These are phyloP conservation scores for Acanthurus tractus DNA, from an alignment of 2,797 vertebrate species.

Conservation along the genomic window DNA sequence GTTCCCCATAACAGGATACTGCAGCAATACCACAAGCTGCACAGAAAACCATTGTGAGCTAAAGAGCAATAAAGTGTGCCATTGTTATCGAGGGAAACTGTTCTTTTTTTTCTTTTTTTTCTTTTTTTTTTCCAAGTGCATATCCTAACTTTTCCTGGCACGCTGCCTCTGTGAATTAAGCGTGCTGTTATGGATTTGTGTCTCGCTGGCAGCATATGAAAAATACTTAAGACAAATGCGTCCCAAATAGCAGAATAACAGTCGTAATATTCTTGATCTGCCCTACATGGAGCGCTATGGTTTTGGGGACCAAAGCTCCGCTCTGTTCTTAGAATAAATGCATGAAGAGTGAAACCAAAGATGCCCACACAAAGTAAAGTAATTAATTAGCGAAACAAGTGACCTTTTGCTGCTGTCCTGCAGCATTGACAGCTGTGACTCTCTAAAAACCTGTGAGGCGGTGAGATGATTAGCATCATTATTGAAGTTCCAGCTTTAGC, in stretches of 20 bases:
- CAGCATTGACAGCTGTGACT: slow-evolving; percentile 52
- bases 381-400: slow-evolving; percentile 77
- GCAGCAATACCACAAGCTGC: slow-evolving; percentile 78
- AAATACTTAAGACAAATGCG: slow-evolving; percentile 56
- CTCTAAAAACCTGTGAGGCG: slow-evolving; percentile 62
- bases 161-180: slow-evolving; percentile 69
- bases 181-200: slow-evolving; percentile 61
- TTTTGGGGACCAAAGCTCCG: slow-evolving; percentile 47
- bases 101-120: slow-evolving; percentile 33
- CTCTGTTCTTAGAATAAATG: slow-evolving; percentile 44
- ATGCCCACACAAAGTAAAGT: slow-evolving; percentile 70
- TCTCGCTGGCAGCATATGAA: slow-evolving; percentile 64
- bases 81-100: slow-evolving; percentile 81
- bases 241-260: slow-evolving; percentile 42
- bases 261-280: slow-evolving; percentile 46
- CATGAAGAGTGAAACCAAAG: slow-evolving; percentile 49
- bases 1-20: slow-evolving; percentile 85
- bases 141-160: slow-evolving; percentile 80
- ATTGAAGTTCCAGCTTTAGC: slow-evolving; percentile 66
- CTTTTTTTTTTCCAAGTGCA: slow-evolving; percentile 41
- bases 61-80: slow-evolving; percentile 81
- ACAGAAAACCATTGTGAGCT: slow-evolving; percentile 79
- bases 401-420: slow-evolving; percentile 71
- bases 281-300: slow-evolving; percentile 25
- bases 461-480: slow-evolving; percentile 67